Conservation (phyloP, 30 jellyfish, hydroid and myxozoan species). For the Nemopilema nomurai region DNA sequence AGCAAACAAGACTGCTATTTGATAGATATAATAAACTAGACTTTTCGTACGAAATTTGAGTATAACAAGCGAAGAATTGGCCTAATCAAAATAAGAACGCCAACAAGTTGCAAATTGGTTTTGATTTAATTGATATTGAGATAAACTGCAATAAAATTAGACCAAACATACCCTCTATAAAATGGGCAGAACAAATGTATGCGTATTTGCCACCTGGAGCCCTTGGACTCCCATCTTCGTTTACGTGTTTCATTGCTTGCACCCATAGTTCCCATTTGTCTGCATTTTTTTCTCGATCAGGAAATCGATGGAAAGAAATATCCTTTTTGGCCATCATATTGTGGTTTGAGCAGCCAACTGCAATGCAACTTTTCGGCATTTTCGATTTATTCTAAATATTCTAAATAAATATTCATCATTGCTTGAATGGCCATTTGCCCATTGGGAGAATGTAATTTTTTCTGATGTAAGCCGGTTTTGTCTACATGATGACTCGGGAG, state of each 20-base stretch:
- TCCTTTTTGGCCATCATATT: slow-evolving; percentile 2
- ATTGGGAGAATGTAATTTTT: too few relatives aligned
- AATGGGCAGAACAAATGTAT: not conserved
- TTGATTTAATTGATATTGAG: not conserved
- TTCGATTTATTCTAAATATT: not conserved
- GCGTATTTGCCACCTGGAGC: not conserved
- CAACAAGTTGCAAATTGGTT: not conserved
- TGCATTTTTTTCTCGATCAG: not conserved
- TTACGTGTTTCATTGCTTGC: not conserved
- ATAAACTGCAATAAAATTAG: not conserved
- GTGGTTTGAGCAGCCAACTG: slow-evolving; percentile 7
- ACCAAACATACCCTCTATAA: not conserved
- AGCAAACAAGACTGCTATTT: not conserved
- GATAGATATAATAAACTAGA: not conserved
- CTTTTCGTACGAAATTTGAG: not conserved
- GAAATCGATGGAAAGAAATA: slow-evolving; percentile 3
- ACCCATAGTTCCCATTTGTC: not conserved
- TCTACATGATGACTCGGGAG: too few relatives aligned
- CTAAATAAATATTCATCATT: not conserved
- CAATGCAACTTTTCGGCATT: not conserved
- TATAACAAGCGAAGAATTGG: not conserved
- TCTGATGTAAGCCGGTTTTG: too few relatives aligned
- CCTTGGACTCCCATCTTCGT: not conserved
- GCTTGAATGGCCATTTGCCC: not conserved
- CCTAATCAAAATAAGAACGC: not conserved